Evolutionary conservation across 2,113 vertebrate genomes (phyloP).

Genomic region (Microcebus lehilahytsara): DNA sequence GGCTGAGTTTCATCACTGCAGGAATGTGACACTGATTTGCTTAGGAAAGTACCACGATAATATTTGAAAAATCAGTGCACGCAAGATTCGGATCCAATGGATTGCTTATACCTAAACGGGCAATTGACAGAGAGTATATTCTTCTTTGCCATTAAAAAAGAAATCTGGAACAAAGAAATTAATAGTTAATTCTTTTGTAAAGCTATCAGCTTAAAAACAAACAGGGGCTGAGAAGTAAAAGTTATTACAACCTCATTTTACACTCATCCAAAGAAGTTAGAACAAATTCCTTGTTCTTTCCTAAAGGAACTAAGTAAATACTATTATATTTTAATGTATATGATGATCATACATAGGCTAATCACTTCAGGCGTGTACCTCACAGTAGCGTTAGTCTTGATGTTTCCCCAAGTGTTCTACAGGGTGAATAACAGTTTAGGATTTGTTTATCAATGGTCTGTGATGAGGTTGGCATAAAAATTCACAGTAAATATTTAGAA

Average conservation of each 20-base stretch:
- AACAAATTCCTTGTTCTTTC: background rate
- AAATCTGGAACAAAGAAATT: background rate
- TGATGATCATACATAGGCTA: background rate
- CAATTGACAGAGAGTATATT: conserved; percentile 60
- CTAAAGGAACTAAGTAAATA: background rate
- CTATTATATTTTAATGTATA: background rate
- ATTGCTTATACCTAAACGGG: conserved; percentile 28
- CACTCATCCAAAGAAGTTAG: background rate
- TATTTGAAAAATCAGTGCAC: conserved; percentile 73
- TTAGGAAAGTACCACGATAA: conserved; percentile 76
- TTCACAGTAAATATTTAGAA: conserved; percentile 13
- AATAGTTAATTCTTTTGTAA: conserved; percentile 15
- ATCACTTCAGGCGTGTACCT: background rate
- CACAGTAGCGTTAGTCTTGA: background rate
- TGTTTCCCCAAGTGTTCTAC: background rate
- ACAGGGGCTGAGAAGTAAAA: background rate
- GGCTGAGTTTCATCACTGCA: conserved; percentile 81
- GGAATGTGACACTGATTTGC: conserved; percentile 83
- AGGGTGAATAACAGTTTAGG: background rate
- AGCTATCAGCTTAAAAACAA: conserved; percentile 58
- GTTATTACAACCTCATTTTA: background rate
- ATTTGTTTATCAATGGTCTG: background rate
- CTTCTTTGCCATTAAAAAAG: conserved; percentile 64
- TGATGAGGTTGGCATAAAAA: background rate
- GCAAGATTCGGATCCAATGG: conserved; percentile 65